A percentile compares a stretch with the other conserved stretches of the same genome.
Evolutionary conservation across 2,888 invertebrate species (phyloP).

Genomic region (Anthrax anthrax): DNA sequence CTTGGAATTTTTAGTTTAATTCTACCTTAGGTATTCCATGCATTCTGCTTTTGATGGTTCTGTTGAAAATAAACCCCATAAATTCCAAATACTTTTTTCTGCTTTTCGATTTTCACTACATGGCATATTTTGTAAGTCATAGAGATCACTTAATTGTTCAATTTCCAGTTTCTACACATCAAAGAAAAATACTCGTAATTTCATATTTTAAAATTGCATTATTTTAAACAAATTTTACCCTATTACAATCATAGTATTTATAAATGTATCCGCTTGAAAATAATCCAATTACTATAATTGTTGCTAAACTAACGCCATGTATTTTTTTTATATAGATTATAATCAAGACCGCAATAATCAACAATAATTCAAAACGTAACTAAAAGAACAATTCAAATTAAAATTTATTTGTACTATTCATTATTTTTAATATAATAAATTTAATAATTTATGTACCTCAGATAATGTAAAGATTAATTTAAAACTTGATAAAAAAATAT

Average conservation of each 20-base stretch:
- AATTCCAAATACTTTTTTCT: not conserved
- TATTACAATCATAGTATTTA: slow-evolving; percentile 27
- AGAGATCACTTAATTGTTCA: slow-evolving; percentile 16
- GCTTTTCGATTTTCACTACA: slow-evolving; percentile 2
- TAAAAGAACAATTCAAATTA: slow-evolving; percentile 8
- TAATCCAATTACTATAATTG: slow-evolving; percentile 5
- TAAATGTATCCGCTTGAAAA: slow-evolving; percentile 21
- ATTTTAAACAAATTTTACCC: slow-evolving; percentile 16
- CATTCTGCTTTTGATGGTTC: slow-evolving; percentile 10
- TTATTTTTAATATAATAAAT: too few relatives aligned
- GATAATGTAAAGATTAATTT: too few relatives aligned
- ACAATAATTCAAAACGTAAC: slow-evolving; percentile 19
- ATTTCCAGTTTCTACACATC: slow-evolving; percentile 23
- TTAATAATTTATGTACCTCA: too few relatives aligned
- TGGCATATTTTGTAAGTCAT: not conserved
- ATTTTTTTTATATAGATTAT: slow-evolving; percentile 17
- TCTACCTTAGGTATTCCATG: slow-evolving; percentile 16
- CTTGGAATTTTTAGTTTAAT: not conserved
- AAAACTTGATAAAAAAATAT: too few relatives aligned
- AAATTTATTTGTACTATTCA: too few relatives aligned
- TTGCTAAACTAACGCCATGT: not conserved
- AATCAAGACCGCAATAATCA: slow-evolving; percentile 9
- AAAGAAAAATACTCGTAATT: too few relatives aligned
- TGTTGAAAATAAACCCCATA: slow-evolving; percentile 7
- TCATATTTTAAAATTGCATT: not conserved